phyloP scores from a whole-genome alignment of 2,888 invertebrate genomes.

The Panorpa germanica region DNA sequence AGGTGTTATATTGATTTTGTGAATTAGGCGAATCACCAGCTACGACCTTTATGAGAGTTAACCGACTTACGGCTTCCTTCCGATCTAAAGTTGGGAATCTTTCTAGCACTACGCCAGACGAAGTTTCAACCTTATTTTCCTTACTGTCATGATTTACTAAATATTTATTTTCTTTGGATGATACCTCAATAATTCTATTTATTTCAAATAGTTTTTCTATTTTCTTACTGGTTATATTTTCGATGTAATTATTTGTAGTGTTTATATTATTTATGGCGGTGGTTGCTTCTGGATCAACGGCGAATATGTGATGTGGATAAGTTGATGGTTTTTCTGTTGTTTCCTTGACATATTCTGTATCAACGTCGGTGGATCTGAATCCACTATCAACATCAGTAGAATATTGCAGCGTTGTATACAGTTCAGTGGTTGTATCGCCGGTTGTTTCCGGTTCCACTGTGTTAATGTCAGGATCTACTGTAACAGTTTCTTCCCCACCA shows the following conservation, averaged over 20 bases:
- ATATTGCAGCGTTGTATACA: slow-evolving; percentile 15
- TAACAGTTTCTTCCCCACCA: slow-evolving; percentile 10
- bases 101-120: slow-evolving; percentile 30
- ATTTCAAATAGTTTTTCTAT: slow-evolving; percentile 45
- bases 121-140: slow-evolving; percentile 30
- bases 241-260: slow-evolving; percentile 19
- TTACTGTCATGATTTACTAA: slow-evolving; percentile 33
- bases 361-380: slow-evolving; percentile 13
- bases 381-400: slow-evolving; percentile 13
- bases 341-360: slow-evolving; percentile 19
- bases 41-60: slow-evolving; percentile 45
- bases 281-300: slow-evolving; percentile 21
- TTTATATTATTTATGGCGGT: slow-evolving; percentile 17
- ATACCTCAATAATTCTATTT: slow-evolving; percentile 47
- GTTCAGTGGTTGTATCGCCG: slow-evolving; percentile 9
- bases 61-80: slow-evolving; percentile 49
- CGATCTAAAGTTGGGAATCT: slow-evolving; percentile 39
- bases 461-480: slow-evolving; percentile 10
- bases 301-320: slow-evolving; percentile 29
- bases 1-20: no score
- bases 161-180: slow-evolving; percentile 40
- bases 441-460: slow-evolving; percentile 11
- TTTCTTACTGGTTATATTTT: slow-evolving; percentile 21
- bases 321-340: slow-evolving; percentile 20
- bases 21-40: slow-evolving; percentile 36